Conservation (phyloP, 2,888 invertebrate species). For the Himalopsyche tibetana region DNA sequence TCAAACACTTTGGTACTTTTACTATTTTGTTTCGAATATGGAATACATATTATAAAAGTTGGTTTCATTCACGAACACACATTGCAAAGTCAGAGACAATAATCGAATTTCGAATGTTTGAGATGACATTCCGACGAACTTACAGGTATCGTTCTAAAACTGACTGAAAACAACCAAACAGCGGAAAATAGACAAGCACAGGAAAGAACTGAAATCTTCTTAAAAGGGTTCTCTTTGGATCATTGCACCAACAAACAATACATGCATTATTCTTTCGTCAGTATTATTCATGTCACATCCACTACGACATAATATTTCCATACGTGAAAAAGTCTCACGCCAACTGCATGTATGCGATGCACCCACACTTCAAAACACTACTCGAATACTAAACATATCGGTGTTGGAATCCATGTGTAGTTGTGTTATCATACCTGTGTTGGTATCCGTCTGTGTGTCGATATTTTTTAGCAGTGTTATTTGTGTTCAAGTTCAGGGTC, state of each 20-base stretch:
- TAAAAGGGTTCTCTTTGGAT: slow-evolving; percentile 19
- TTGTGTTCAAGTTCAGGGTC: slow-evolving; percentile 66
- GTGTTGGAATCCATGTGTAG: neutral
- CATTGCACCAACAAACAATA: slow-evolving; percentile 33
- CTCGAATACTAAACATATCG: slow-evolving; percentile 72
- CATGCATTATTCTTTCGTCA: slow-evolving; percentile 1
- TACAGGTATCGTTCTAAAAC: neutral
- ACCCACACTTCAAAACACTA: slow-evolving; percentile 70
- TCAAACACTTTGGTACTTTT: too few species aligned
- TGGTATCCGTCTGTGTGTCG: slow-evolving; percentile 57
- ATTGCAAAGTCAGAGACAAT: neutral
- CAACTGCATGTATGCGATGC: slow-evolving; percentile 69
- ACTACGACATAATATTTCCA: slow-evolving; percentile 2
- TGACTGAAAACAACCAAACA: neutral
- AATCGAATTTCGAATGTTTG: slow-evolving; percentile 1
- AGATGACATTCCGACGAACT: neutral
- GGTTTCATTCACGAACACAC: too few species aligned
- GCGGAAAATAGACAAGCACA: neutral
- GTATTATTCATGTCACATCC: slow-evolving; percentile 22
- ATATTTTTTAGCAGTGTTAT: slow-evolving; percentile 62
- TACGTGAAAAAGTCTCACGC: slow-evolving; percentile 31
- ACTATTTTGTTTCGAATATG: too few species aligned
- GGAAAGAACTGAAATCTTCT: neutral
- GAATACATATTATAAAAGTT: too few species aligned
- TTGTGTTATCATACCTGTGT: slow-evolving; percentile 47